These are phyloP conservation scores for Lepetodrilus schrolli DNA, from an alignment of 2,888 invertebrate genomes.

Conservation along the genomic window DNA sequence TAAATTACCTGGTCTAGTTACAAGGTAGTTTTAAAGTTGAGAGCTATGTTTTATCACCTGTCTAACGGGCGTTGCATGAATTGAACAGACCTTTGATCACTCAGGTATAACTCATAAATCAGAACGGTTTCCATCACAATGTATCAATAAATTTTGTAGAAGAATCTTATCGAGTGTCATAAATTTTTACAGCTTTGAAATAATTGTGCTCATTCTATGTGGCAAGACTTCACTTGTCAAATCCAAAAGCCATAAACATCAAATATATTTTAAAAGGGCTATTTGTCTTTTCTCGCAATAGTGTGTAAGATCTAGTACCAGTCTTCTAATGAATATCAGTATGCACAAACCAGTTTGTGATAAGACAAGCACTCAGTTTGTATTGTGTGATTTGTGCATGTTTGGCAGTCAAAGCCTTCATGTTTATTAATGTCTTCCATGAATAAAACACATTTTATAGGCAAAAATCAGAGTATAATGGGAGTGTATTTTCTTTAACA, in stretches of 20 bases:
- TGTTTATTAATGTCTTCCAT: too few relatives aligned
- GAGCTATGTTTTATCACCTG: conserved; percentile 26
- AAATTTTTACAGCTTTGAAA: conserved; percentile 18
- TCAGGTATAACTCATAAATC: conserved; percentile 14
- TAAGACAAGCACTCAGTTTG: too few relatives aligned
- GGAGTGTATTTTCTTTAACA: too few relatives aligned
- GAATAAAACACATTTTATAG: too few relatives aligned
- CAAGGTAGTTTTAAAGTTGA: conserved; percentile 17
- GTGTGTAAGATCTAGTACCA: not conserved
- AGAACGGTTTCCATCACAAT: conserved; percentile 18
- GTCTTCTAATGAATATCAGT: too few relatives aligned
- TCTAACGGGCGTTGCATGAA: conserved; percentile 8
- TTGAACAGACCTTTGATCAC: conserved; percentile 10
- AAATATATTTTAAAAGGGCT: conserved; percentile 11
- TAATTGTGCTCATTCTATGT: conserved; percentile 9
- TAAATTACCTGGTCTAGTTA: conserved; percentile 15
- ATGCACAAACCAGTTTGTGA: too few relatives aligned
- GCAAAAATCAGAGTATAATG: too few relatives aligned
- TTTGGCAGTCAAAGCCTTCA: too few relatives aligned
- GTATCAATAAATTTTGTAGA: conserved; percentile 17
- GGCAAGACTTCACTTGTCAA: conserved; percentile 7
- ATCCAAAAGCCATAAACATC: not conserved
- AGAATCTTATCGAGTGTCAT: conserved; percentile 26
- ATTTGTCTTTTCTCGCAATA: not conserved
- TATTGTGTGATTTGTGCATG: too few relatives aligned